Base-by-base conservation (phyloP, 2,797 vertebrate species). In the Tauraco hartlaubi region DNA sequence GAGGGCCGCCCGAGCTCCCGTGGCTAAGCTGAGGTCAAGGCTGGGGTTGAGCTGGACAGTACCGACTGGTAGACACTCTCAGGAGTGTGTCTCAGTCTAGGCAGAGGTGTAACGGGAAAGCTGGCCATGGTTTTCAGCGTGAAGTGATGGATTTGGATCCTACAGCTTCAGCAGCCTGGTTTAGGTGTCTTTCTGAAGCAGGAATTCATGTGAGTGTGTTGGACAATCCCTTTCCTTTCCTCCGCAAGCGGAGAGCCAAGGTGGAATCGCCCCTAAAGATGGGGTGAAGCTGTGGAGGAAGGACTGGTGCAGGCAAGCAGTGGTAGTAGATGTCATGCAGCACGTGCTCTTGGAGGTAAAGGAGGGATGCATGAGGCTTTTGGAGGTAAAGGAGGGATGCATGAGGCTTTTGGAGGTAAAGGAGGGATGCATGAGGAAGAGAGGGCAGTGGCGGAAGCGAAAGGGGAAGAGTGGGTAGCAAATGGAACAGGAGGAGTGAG, bases 11-110 rank as follows among this genome's bases (percentile, higher is more conserved):
- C 37, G 44, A 46, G 43, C n/a, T 18, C 19, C 15, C 11, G 25
- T 41, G 73, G 31, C 39, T 13, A 25, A 29, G 16, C 1, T 35
- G 29, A 52, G 51, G 20, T 46, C 39, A 44, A 51, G 55, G 55
- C 68, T 64, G 74, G 33, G 20, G 6, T 13, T 59, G 61, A 43
- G 29, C 10, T 12, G 49, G 25, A 3, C 41, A 39, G 26, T 51
- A n/a, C 18, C 48, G n/a, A 25, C 56, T 2, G 0, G 52, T n/a
- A 8, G 4, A 1, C 12, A 35, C 41, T 28, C 18, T 29, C 63
- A 20, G 23, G 35, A 55, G 33, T 2, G 11, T 46, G 3, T 44
- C 31, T 77, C 2, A 2, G 33, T 66, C 35, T 31, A 44, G 17
- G 12, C 44, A 35, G 48, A 43, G 41, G 11, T 29, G 6, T 35